These are phyloP conservation scores for Phalera bucephala DNA, from an alignment of 2,888 invertebrate species.

Conservation along the genomic window DNA sequence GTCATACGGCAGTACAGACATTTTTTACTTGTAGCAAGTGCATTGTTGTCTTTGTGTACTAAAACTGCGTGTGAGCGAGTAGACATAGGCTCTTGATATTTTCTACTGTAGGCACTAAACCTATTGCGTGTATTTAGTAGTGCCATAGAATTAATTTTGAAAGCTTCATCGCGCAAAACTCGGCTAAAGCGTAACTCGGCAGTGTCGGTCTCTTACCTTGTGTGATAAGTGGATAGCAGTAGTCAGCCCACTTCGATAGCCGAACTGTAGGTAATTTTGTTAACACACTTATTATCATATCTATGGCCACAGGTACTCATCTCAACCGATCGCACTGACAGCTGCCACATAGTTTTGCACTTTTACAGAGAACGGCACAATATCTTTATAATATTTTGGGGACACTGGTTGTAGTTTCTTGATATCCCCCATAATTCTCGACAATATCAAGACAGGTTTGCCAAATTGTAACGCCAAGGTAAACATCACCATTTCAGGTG, in stretches of 20 bases:
- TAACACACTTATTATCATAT: background rate
- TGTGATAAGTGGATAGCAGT: conserved; percentile 1
- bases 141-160: background rate
- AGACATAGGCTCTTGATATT: background rate
- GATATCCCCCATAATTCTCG: background rate
- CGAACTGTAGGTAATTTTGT: background rate
- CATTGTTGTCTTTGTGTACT: background rate
- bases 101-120: background rate
- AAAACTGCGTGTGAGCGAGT: conserved; percentile 1
- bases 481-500: background rate
- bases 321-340: background rate
- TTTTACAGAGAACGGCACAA: conserved; percentile 3
- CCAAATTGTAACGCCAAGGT: background rate
- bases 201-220: background rate
- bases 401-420: background rate
- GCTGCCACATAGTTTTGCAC: background rate
- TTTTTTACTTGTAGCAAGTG: conserved; percentile 3
- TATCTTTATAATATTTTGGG: background rate
- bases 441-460: background rate
- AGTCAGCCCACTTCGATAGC: conserved; percentile 1
- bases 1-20: conserved; percentile 10
- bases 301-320: background rate
- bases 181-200: background rate
- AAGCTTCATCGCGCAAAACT: conserved; percentile 1
- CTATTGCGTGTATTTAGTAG: background rate